These are phyloP conservation scores for Nansenia antarctica DNA, from an alignment of 2,113 vertebrate species.

Conservation along the genomic window DNA sequence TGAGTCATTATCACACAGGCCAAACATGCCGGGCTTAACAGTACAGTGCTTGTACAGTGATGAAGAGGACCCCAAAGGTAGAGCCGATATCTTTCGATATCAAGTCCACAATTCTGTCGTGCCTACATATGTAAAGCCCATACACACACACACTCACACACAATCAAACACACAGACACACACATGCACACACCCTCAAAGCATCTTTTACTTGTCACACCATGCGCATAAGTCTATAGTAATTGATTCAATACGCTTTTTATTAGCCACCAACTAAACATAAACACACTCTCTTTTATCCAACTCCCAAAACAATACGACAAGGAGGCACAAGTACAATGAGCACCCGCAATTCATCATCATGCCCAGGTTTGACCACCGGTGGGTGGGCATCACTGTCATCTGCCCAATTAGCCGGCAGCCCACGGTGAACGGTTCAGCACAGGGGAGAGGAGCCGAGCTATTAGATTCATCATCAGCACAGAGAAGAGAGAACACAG, in stretches of 20 bases:
- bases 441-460: conserved; percentile 44
- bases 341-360: conserved; percentile 70
- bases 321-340: conserved; percentile 38
- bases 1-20: no score
- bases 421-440: conserved; percentile 51
- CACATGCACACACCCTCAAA: conserved; percentile 3
- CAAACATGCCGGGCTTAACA: no score
- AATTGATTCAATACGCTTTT: conserved; percentile 36
- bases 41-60: no score
- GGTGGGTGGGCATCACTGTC: conserved; percentile 70
- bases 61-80: no score
- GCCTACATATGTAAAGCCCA: no score
- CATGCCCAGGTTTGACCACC: conserved; percentile 62
- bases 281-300: conserved; percentile 64
- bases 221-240: no score
- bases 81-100: no score
- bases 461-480: conserved; percentile 65
- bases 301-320: conserved; percentile 50
- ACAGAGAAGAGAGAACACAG: not conserved
- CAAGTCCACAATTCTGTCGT: no score
- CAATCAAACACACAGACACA: not conserved
- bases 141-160: not conserved
- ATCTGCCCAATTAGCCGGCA: conserved; percentile 72
- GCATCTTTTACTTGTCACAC: conserved; percentile 12
- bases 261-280: conserved; percentile 46